phyloP scores from a whole-genome alignment of 2,113 vertebrate genomes.

The Nothobranchius kuhntae region DNA sequence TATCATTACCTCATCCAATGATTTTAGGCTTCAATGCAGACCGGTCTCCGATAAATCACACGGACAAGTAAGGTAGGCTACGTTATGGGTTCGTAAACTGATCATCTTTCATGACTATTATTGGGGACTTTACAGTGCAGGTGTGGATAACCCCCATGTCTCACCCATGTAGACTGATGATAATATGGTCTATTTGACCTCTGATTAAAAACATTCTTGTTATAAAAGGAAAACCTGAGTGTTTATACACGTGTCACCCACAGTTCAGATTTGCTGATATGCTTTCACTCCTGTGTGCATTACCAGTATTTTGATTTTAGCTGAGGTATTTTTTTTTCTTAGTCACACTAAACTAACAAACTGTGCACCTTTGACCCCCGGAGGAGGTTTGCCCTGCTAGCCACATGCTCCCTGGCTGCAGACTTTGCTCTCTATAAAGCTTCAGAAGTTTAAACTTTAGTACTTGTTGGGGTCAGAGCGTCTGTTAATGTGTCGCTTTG shows the following conservation, averaged over 20 bases:
- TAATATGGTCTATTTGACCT: background rate
- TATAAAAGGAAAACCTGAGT: no score
- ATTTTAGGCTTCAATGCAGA: background rate
- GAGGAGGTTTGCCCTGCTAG: slow-evolving; percentile 40
- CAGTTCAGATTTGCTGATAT: no score
- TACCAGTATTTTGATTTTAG: background rate
- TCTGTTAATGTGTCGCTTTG: slow-evolving; percentile 2
- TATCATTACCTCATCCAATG: background rate
- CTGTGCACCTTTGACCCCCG: slow-evolving; percentile 65
- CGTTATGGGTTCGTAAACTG: background rate
- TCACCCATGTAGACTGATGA: no score
- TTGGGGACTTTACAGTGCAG: background rate
- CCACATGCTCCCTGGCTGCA: slow-evolving; percentile 23
- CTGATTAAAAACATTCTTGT: background rate
- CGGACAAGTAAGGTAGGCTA: background rate
- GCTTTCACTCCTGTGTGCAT: background rate
- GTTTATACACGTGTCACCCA: no score
- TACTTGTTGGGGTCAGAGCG: background rate
- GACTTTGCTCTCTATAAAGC: slow-evolving; percentile 63
- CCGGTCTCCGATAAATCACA: background rate
- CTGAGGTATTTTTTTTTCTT: slow-evolving; percentile 29
- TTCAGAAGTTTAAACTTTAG: slow-evolving; percentile 24
- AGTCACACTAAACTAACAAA: slow-evolving; percentile 1
- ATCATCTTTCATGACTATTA: background rate
- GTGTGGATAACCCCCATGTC: background rate